Conservation (phyloP, 2,113 vertebrate species). For the Geococcyx californianus region DNA sequence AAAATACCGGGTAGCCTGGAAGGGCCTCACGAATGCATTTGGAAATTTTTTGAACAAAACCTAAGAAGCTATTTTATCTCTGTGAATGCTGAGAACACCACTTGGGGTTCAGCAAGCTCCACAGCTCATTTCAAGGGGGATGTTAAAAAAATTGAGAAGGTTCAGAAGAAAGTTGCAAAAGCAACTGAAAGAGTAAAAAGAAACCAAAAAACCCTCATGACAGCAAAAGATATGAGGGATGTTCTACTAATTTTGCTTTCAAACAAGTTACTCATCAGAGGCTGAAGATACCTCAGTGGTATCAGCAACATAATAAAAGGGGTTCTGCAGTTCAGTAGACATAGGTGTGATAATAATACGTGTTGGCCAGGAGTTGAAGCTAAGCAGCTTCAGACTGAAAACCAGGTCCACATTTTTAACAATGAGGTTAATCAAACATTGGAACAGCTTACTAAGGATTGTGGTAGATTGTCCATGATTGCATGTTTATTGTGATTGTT, state of each 20-base stretch:
- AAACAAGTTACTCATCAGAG: neutral
- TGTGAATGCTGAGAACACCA: neutral
- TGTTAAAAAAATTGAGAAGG: neutral
- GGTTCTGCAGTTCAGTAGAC: neutral
- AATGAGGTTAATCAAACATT: conserved; percentile 11
- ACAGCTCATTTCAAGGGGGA: neutral
- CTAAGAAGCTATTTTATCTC: neutral
- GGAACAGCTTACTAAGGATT: conserved; percentile 29
- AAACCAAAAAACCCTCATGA: neutral
- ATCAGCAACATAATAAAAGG: neutral
- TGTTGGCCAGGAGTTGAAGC: neutral
- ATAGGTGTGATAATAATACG: neutral
- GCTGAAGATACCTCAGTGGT: neutral
- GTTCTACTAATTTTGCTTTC: neutral
- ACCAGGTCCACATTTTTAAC: neutral
- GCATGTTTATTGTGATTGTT: conserved; percentile 44
- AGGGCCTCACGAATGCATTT: neutral
- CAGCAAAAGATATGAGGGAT: neutral
- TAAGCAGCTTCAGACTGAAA: neutral
- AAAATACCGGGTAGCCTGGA: neutral
- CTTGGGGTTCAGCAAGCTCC: neutral
- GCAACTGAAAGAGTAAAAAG: neutral
- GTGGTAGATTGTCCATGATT: conserved; percentile 57
- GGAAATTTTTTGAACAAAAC: neutral
- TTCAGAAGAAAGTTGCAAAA: neutral